Percentiles rank a stretch among this genome's conserved stretches.
Conservation (phyloP, 2,797 vertebrate species). For the Eupleurogrammus muticus region DNA sequence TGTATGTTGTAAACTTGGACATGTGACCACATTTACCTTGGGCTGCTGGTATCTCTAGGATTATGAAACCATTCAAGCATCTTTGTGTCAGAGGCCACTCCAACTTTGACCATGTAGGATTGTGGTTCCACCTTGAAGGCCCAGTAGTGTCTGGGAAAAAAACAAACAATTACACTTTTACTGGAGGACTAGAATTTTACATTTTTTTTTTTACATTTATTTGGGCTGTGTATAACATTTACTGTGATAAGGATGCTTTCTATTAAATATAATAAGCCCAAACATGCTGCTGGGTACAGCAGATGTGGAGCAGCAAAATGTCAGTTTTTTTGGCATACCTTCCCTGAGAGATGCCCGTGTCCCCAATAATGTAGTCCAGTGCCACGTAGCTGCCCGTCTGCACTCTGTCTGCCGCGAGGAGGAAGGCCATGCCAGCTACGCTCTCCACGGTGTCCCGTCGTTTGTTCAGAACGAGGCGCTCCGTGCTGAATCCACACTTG, state of each 20-base stretch:
- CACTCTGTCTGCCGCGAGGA: constrained; percentile 91
- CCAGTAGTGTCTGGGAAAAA: constrained; percentile 90
- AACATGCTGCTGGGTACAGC: background rate
- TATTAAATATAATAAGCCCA: no score
- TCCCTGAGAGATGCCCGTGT: constrained; percentile 92
- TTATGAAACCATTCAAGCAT: constrained; percentile 95
- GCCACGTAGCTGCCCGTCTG: constrained; percentile 92
- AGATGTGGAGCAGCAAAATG: background rate
- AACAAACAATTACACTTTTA: background rate
- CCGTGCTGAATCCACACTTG: constrained; percentile 94
- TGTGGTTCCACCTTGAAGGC: constrained; percentile 91
- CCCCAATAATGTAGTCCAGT: constrained; percentile 95
- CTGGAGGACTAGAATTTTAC: background rate
- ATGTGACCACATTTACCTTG: constrained; percentile 84
- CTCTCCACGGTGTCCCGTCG: constrained; percentile 92
- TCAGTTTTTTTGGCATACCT: constrained; percentile 65
- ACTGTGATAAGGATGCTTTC: no score
- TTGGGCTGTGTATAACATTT: no score
- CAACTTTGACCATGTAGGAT: constrained; percentile 95
- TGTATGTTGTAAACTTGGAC: background rate
- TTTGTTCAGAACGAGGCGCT: constrained; percentile 89
- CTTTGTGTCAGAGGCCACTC: constrained; percentile 93
- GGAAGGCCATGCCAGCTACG: constrained; percentile 90
- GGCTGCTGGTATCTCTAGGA: constrained; percentile 92
- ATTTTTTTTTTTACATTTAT: background rate